These are phyloP conservation scores for Falco punctatus DNA, from an alignment of 2,113 vertebrate genomes.

Conservation along the genomic window DNA sequence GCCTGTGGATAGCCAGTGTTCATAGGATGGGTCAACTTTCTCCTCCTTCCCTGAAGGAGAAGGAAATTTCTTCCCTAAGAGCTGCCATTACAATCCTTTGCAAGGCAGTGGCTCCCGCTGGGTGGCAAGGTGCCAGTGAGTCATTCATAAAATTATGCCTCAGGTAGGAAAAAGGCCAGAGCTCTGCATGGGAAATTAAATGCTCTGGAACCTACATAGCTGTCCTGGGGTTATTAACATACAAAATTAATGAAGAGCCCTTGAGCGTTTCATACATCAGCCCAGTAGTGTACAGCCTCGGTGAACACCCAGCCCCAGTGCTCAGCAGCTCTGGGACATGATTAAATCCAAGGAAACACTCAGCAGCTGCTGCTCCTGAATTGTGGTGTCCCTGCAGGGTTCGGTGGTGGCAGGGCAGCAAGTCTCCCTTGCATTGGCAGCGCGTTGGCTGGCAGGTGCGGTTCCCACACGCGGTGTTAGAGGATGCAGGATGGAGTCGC, in stretches of 20 bases:
- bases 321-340: neutral
- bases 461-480: neutral
- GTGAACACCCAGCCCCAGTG: neutral
- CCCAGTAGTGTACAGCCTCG: neutral
- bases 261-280: neutral
- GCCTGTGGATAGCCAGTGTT: neutral
- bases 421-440: neutral
- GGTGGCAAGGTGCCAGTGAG: neutral
- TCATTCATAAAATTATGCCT: neutral
- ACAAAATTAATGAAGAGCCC: neutral
- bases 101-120: neutral
- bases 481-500: neutral
- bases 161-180: neutral
- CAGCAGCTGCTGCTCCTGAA: neutral
- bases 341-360: neutral
- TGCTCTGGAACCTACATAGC: neutral
- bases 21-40: neutral
- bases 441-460: neutral
- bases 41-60: neutral
- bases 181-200: neutral
- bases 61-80: neutral
- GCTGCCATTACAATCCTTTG: fast-evolving
- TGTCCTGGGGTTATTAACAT: neutral
- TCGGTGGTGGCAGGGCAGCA: neutral
- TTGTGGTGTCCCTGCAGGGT: neutral